Conservation (phyloP, 2,888 invertebrate genomes). For the Ametastegia equiseti region DNA sequence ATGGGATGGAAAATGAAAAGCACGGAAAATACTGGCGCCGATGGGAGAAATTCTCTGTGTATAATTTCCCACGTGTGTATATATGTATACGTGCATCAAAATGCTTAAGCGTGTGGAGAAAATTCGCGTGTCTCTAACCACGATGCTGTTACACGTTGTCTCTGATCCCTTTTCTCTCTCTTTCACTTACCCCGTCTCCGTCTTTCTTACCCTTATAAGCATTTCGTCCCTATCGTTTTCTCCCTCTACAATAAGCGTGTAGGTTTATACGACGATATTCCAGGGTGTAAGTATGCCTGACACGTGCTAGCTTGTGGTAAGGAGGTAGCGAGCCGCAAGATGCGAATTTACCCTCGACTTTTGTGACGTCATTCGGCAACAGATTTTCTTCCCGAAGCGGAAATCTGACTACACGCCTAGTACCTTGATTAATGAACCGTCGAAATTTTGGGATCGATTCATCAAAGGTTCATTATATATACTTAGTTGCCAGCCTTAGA, state of each 20-base stretch:
- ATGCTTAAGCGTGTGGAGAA: not conserved
- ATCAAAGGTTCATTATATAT: not conserved
- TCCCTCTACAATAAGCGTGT: slow-evolving; percentile 25
- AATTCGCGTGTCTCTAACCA: not conserved
- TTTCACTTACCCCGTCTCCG: not conserved
- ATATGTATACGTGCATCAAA: not conserved
- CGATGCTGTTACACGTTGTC: not conserved
- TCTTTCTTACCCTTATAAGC: not conserved
- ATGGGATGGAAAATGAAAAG: slow-evolving; percentile 49
- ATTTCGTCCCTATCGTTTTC: not conserved
- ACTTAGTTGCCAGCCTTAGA: not conserved
- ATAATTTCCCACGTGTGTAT: slow-evolving; percentile 4
- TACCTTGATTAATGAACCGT: slow-evolving; percentile 29
- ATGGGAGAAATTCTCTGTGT: not conserved
- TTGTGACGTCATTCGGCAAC: slow-evolving; percentile 41
- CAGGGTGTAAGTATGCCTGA: slow-evolving; percentile 41
- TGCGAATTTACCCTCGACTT: slow-evolving; percentile 47
- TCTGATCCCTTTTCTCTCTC: not conserved
- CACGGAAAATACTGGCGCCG: slow-evolving; percentile 41
- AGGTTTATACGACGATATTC: slow-evolving; percentile 28
- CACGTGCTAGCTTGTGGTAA: slow-evolving; percentile 42
- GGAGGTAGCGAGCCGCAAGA: slow-evolving; percentile 47
- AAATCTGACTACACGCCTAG: not conserved
- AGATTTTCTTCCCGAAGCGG: slow-evolving; percentile 44
- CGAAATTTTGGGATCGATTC: slow-evolving; percentile 6